Evolutionary conservation across 2,797 vertebrate genomes (phyloP), one percentile per base, ranked within the genome.

Genomic region (Lagothrix lagotricha): DNA sequence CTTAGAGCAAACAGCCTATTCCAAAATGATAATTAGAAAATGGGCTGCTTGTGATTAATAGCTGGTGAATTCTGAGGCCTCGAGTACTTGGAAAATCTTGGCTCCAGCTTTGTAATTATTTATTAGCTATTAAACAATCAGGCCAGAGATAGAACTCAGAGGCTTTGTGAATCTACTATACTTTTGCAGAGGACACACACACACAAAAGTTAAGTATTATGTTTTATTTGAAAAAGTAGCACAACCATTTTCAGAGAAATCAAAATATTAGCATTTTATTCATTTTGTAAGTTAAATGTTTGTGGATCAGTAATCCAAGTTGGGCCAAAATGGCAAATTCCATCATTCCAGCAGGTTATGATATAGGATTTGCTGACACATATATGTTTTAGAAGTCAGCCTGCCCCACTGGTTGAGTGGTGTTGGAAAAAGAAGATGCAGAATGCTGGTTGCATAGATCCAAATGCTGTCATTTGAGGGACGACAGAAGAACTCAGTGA

Each of bases 1-100:
- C n/a, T 89, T 88, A 93, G 83, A 88, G 9, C 17, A 57, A 95
- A 67, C 30, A 80, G 14, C 36, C n/a, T 26, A 76, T 76, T 83
- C n/a, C 15, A 44, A 88, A 96, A 81, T n/a, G 33, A 41, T 92
- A 90, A 84, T 70, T 87, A 82, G 84, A 85, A 97, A 96, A 76
- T 26, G 7, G 17, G 2, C 20, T 83, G 2, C 58, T 90, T 85
- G 7, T 88, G 73, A 90, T 86, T 90, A 82, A 86, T 61, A 95
- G 20, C 76, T 52, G 46, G 14, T 91, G 33, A 36, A 83, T 94
- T 97, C 54, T 52, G 54, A 79, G 61, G 15, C 19, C 28, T 94
- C 19, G 83, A 44, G 39, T 93, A 13, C 20, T 96, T 92, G 17
- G 57, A 61, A 4, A 90, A 15, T 48, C 89, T 93, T 83, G 39